Conservation (phyloP, 2,888 invertebrate species). For the Lypha dubia region DNA sequence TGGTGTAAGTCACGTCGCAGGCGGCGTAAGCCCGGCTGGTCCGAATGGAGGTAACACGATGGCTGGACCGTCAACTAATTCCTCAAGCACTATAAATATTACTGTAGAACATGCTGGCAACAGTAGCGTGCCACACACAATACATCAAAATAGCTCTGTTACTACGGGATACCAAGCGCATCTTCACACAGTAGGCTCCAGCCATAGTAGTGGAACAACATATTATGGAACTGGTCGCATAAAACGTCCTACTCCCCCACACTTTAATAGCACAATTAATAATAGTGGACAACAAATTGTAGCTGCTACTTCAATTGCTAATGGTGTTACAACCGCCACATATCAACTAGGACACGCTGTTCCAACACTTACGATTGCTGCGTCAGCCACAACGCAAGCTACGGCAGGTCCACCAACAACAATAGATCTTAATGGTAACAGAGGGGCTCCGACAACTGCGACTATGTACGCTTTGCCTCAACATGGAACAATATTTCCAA, state of each 20-base stretch:
- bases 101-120: constrained; percentile 52
- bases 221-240: constrained; percentile 77
- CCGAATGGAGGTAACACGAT: constrained; percentile 75
- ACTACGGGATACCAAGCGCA: constrained; percentile 68
- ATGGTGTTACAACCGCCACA: constrained; percentile 78
- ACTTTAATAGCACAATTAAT: constrained; percentile 72
- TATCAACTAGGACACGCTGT: constrained; percentile 80
- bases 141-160: constrained; percentile 50
- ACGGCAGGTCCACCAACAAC: constrained; percentile 75
- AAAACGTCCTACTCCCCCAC: constrained; percentile 80
- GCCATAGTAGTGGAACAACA: constrained; percentile 74
- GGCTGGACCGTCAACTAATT: constrained; percentile 77
- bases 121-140: constrained; percentile 53
- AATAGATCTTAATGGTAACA: constrained; percentile 78
- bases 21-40: constrained; percentile 74
- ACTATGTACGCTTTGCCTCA: constrained; percentile 83
- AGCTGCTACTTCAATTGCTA: constrained; percentile 70
- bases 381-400: constrained; percentile 74
- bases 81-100: constrained; percentile 74
- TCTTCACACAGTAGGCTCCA: constrained; percentile 64
- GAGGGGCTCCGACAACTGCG: constrained; percentile 75
- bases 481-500: constrained; percentile 81
- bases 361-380: constrained; percentile 79
- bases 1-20: constrained; percentile 75
- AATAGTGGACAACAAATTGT: constrained; percentile 71